Percentiles rank a stretch among this genome's conserved stretches.
phyloP scores from a whole-genome alignment of 2,797 vertebrate genomes.

The Macropodus opercularis region DNA sequence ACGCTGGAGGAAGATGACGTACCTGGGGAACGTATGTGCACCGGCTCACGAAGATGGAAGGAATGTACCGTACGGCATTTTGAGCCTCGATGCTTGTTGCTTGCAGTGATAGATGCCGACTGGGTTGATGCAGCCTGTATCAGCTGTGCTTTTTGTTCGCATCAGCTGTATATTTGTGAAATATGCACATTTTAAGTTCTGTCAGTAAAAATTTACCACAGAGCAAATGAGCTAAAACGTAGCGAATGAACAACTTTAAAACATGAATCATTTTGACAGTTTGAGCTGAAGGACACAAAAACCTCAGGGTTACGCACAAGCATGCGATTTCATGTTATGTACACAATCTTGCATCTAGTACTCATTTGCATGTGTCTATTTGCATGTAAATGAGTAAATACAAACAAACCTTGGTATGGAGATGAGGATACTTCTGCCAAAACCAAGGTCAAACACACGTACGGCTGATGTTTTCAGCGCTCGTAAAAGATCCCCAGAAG shows the following conservation, averaged over 20 bases:
- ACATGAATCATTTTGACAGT: not conserved
- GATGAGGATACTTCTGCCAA: slow-evolving; percentile 9
- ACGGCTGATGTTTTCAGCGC: not conserved
- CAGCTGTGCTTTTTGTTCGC: not conserved
- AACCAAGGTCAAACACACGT: slow-evolving; percentile 11
- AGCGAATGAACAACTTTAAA: not conserved
- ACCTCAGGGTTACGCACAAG: not conserved
- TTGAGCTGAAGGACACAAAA: not conserved
- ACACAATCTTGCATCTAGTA: slow-evolving; percentile 2
- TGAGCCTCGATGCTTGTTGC: too few relatives aligned
- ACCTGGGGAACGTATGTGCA: too few relatives aligned
- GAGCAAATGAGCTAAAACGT: not conserved
- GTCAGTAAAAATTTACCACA: not conserved
- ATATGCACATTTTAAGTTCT: not conserved
- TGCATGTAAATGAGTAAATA: slow-evolving; percentile 37
- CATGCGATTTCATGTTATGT: not conserved
- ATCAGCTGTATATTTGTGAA: not conserved
- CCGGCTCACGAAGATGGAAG: too few relatives aligned
- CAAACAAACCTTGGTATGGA: slow-evolving; percentile 1
- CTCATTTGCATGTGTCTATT: slow-evolving; percentile 32
- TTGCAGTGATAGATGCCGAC: too few relatives aligned
- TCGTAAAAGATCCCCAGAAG: slow-evolving; percentile 7
- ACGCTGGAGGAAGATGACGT: too few relatives aligned
- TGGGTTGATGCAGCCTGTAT: too few relatives aligned
- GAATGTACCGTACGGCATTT: too few relatives aligned